These are phyloP conservation scores for Papilio dardanus DNA, from an alignment of 1,140 invertebrate species.

Conservation along the genomic window DNA sequence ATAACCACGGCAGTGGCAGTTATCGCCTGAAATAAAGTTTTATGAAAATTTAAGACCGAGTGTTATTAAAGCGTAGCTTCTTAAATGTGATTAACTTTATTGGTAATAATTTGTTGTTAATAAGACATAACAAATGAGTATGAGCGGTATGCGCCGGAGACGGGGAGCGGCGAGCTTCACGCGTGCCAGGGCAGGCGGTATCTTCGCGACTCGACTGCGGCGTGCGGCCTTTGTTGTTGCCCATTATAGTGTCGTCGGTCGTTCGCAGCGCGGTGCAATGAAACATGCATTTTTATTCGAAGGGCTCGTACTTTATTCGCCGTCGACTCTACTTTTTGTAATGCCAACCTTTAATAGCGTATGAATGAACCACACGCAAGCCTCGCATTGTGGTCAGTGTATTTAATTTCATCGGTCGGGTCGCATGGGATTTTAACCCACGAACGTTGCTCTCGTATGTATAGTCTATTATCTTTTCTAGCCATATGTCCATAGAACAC, in stretches of 20 bases:
- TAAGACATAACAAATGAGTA: conserved; percentile 11
- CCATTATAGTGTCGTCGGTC: conserved; percentile 32
- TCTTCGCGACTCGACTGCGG: too few relatives aligned
- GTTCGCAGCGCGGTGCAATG: conserved; percentile 27
- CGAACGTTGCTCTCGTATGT: neutral
- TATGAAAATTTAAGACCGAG: neutral
- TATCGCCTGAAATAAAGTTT: neutral
- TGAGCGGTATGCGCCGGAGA: neutral
- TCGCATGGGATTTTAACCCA: neutral
- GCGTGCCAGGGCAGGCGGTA: conserved; percentile 6
- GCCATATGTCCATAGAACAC: neutral
- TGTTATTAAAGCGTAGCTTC: neutral
- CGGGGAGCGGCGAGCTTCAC: neutral
- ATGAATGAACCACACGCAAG: conserved; percentile 34
- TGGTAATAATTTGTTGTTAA: neutral
- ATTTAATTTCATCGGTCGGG: conserved; percentile 1
- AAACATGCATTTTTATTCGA: conserved; percentile 37
- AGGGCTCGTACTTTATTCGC: conserved; percentile 28
- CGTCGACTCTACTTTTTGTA: conserved; percentile 19
- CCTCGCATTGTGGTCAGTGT: neutral
- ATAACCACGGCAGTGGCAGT: neutral
- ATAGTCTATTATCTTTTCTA: neutral
- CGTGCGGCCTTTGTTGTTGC: neutral
- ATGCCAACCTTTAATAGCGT: conserved; percentile 18
- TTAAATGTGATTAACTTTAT: neutral